A percentile compares a stretch with the other conserved stretches of the same genome.
Evolutionary conservation across 2,113 vertebrate species (phyloP).

Genomic region (Calyptomena viridis): DNA sequence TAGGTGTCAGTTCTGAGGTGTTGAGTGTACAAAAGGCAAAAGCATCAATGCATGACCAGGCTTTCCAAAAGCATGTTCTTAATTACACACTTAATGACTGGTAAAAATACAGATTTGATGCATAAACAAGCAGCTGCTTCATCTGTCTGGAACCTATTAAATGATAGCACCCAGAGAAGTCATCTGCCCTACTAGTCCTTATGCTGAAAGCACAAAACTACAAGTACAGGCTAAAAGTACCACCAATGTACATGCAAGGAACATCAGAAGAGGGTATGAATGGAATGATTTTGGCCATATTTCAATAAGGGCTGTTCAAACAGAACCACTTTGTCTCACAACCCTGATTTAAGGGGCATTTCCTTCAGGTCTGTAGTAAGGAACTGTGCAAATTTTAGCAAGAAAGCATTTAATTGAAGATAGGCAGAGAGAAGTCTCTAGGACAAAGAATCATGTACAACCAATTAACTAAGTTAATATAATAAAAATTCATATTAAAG

Average conservation of each 20-base stretch:
- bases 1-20: background rate
- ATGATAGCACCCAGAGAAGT: conserved; percentile 40
- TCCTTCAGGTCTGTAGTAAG: background rate
- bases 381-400: background rate
- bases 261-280: background rate
- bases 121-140: conserved; percentile 58
- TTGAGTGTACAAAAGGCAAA: background rate
- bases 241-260: background rate
- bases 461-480: background rate
- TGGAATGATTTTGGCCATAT: background rate
- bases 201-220: background rate
- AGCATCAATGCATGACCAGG: background rate
- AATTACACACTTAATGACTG: background rate
- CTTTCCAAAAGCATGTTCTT: background rate
- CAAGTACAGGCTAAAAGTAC: background rate
- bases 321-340: conserved; percentile 10
- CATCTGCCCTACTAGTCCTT: background rate
- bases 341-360: background rate
- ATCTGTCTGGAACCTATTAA: conserved; percentile 30
- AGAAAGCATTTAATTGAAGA: background rate
- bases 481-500: background rate
- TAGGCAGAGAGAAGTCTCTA: background rate
- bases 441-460: background rate
- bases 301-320: conserved; percentile 37
- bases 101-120: background rate